Evolutionary conservation across 2,888 invertebrate genomes (phyloP), one percentile per base, ranked within the genome.

Genomic region (Calliphora vomitoria): DNA sequence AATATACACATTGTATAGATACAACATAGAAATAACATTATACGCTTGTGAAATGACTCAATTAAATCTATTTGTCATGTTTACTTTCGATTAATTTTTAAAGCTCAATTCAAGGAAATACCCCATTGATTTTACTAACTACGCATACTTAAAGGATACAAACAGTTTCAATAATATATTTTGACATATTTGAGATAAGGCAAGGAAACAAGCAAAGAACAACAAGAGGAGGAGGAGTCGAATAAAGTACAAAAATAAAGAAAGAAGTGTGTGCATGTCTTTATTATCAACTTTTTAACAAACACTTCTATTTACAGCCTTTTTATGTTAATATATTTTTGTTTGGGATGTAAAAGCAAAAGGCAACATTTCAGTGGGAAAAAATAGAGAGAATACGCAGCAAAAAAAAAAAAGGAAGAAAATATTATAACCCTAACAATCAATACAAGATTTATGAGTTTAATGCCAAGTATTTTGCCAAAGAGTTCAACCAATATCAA

Each of bases 361-460:
- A 31, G 18, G 11, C 11, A 58, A 72, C 13, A 66, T 53, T 18
- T 41, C 15, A 53, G n/a, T 47, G n/a, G 31, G 15, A 50, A 20
- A 35, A 71, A 47, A 3, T 6, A 44, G 20, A 31, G 11, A 35
- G 6, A 13, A 55, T 2, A 31, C 6, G 18, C 8, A 55, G 3
- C 15, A 4, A n/a, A 15, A 50, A 50, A 53, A 60, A 13, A 41
- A 20, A 11, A 13, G 25, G 10, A 76, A 53, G 20, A 71, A 69
- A 53, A 62, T 58, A 60, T 50, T 47, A 47, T 80, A 80, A 75
- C 83, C 86, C 83, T 50, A 58, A 80, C 80, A 83, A 86, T 80
- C 82, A 80, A 83, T 83, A 8, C 58, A 76, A 86, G 75, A 86
- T 86, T 83, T 86, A 86, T 86, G 86, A 80, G 71, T 80, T 83